Evolutionary conservation across 1,140 invertebrate genomes (phyloP).

Genomic region (Anastatus disparis): DNA sequence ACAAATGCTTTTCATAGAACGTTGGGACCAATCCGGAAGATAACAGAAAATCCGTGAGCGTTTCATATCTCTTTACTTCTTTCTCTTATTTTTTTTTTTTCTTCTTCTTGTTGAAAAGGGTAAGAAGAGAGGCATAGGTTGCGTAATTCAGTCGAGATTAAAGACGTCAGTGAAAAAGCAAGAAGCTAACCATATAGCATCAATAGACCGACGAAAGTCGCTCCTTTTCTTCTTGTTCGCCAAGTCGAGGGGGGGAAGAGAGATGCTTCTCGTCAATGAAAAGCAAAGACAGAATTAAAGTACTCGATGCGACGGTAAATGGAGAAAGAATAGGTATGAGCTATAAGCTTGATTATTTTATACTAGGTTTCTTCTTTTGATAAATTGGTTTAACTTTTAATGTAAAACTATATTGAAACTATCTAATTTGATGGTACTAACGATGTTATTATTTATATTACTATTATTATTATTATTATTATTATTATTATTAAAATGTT

Average conservation of each 20-base stretch:
- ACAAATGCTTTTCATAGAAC: constrained; percentile 15
- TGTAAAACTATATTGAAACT: too few species aligned
- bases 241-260: neutral
- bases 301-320: neutral
- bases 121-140: constrained; percentile 13
- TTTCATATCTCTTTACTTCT: constrained; percentile 7
- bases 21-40: constrained; percentile 24
- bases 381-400: too few species aligned
- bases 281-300: constrained; percentile 1
- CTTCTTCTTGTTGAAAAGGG: constrained; percentile 27
- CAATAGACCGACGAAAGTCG: too few species aligned
- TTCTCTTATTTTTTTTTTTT: too few species aligned
- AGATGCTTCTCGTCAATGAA: constrained; percentile 28
- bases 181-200: too few species aligned
- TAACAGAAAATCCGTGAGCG: constrained; percentile 23
- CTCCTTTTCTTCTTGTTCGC: neutral
- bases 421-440: too few species aligned
- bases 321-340: neutral
- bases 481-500: too few species aligned
- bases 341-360: too few species aligned
- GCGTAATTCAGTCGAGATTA: constrained; percentile 40
- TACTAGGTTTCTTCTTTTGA: neutral
- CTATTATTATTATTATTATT: too few species aligned
- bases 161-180: constrained; percentile 28
- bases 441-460: too few species aligned